These are phyloP conservation scores for Phenacoccus solenopsis DNA, from an alignment of 1,140 invertebrate genomes.

Conservation along the genomic window DNA sequence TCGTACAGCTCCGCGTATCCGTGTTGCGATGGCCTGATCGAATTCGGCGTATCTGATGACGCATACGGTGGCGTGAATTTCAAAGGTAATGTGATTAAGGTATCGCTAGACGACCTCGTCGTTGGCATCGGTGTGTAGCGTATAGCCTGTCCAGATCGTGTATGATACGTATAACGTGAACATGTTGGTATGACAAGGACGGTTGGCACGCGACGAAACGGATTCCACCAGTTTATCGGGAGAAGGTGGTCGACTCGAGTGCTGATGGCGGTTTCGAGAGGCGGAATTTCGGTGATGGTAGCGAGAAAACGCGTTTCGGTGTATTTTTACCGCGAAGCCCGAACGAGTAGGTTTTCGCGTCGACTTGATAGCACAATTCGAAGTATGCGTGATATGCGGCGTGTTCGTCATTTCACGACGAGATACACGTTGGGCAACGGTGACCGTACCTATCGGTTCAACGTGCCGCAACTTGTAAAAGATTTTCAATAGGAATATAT, in stretches of 20 bases:
- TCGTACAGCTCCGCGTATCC: too few species aligned
- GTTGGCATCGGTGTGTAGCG: not conserved
- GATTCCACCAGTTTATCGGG: not conserved
- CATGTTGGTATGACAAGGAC: conserved; percentile 1
- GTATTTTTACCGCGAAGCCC: not conserved
- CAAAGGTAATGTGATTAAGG: too few species aligned
- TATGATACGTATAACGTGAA: not conserved
- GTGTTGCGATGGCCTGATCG: too few species aligned
- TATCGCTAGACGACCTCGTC: not conserved
- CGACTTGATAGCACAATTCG: not conserved
- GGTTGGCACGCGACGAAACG: not conserved
- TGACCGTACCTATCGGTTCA: too few species aligned
- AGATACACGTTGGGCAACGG: too few species aligned
- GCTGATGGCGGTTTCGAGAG: too few species aligned
- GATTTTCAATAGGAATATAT: too few species aligned
- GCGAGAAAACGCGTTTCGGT: not conserved
- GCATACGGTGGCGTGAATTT: too few species aligned
- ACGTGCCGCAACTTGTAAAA: too few species aligned
- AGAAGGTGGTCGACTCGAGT: not conserved
- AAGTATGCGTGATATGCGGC: not conserved
- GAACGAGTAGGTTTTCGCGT: not conserved
- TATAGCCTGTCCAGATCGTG: too few species aligned
- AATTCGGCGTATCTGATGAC: too few species aligned
- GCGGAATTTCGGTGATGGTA: not conserved
- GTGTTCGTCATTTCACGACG: too few species aligned